Percentiles rank a stretch among this genome's conserved stretches.
Conservation (phyloP, 1,140 invertebrate genomes). For the Dermatophagoides farinae region DNA sequence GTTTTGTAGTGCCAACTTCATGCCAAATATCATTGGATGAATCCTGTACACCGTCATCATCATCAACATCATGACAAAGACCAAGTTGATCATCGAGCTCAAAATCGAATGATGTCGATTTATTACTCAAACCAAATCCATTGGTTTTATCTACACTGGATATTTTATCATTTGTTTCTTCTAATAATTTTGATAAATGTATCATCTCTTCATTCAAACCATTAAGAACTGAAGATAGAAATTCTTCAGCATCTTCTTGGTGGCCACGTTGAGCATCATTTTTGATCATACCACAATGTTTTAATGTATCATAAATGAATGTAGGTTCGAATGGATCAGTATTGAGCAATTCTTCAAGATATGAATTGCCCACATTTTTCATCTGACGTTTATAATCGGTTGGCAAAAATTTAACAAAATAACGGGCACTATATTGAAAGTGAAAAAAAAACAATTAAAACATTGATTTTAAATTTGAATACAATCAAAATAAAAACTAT, state of each 20-base stretch:
- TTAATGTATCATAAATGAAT: slow-evolving; percentile 55
- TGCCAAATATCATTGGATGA: slow-evolving; percentile 31
- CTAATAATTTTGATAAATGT: slow-evolving; percentile 28
- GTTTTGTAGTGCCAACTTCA: slow-evolving; percentile 55
- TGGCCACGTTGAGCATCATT: slow-evolving; percentile 40
- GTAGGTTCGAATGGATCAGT: slow-evolving; percentile 56
- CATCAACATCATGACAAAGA: slow-evolving; percentile 31
- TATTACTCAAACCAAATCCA: slow-evolving; percentile 20
- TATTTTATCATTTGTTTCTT: background rate
- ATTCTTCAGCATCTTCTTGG: slow-evolving; percentile 88
- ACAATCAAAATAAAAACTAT: slow-evolving; percentile 24
- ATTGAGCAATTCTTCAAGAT: slow-evolving; percentile 19
- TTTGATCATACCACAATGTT: slow-evolving; percentile 35
- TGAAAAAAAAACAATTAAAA: background rate
- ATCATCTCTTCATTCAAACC: slow-evolving; percentile 89
- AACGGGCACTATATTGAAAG: slow-evolving; percentile 11
- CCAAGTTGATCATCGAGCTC: slow-evolving; percentile 1
- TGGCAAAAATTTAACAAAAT: slow-evolving; percentile 12
- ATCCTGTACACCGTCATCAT: slow-evolving; percentile 19
- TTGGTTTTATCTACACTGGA: slow-evolving; percentile 37
- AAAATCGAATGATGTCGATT: too few relatives aligned
- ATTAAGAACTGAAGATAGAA: slow-evolving; percentile 72
- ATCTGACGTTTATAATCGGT: slow-evolving; percentile 2
- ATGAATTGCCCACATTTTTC: background rate
- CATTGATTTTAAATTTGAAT: too few relatives aligned